Evolutionary conservation across 2,888 invertebrate genomes (phyloP), one percentile per base, ranked within the genome.

Genomic region (Drosophila buzzatii): DNA sequence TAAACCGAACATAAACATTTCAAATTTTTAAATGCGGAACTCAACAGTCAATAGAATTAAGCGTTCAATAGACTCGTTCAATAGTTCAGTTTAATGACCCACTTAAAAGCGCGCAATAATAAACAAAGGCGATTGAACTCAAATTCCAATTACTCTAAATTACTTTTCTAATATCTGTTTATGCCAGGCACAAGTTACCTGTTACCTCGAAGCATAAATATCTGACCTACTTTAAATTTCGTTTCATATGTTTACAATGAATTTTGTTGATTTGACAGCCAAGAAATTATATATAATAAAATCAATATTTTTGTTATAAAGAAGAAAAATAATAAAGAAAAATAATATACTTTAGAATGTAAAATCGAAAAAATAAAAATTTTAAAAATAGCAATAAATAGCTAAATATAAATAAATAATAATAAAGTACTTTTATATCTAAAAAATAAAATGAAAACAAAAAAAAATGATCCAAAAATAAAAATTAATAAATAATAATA

Each of bases 11-110:
- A 47, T 31, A 31, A 49, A 2, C 31, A 6, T 1, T n/a, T 31
- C 18, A 12, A n/a, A 49, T 49, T 49, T 49, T 8, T 12, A 2
- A 10, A 16, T 31, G n/a, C n/a, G n/a, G 12, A 18, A 10, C 49
- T 51, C 27, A 51, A 18, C 31, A 33, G 49, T 16, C 16, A 27
- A 47, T 47, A 27, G 47, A 47, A 47, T 47, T 47, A 27, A 27
- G n/a, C n/a, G 47, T 31, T 49, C 47, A 27, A 47, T 27, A 14
- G 27, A 47, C 0, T 10, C 31, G 2, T 4, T 27, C 31, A 51
- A 10, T n/a, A n/a, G n/a, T 18, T 51, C 18, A 18, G 2, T 51
- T 33, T 33, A 51, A 51, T 51, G 33, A 18, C 51, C 33, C 51
- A 51, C 16, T 51, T 33, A 51, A 18, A 49, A 14, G n/a, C n/a